These are phyloP conservation scores for Heliconius ethilla DNA, from an alignment of 2,888 invertebrate species.

Conservation along the genomic window DNA sequence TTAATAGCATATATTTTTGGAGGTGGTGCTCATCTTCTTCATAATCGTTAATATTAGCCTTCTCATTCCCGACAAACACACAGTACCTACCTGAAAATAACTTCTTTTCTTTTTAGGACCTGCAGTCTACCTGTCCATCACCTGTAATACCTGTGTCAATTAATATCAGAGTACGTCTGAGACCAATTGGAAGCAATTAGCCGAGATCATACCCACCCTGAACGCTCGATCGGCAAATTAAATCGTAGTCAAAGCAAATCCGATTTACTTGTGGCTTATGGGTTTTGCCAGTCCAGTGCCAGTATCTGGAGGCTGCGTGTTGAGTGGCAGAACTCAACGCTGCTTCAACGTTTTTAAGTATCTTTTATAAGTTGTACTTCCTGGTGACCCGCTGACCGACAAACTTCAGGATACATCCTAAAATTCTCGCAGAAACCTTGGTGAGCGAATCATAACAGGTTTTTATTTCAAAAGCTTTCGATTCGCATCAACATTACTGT, in stretches of 20 bases:
- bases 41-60: no score
- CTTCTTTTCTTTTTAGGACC: neutral
- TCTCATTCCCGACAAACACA: no score
- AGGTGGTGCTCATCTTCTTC: no score
- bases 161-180: neutral
- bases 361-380: no score
- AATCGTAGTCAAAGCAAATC: conserved; percentile 31
- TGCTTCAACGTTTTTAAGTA: neutral
- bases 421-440: no score
- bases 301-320: no score
- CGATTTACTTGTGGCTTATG: conserved; percentile 24
- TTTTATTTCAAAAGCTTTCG: neutral
- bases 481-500: neutral
- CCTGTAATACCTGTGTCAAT: neutral
- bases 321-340: no score
- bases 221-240: conserved; percentile 31
- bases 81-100: neutral
- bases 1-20: no score
- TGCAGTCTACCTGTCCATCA: neutral
- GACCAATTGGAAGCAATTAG: conserved; percentile 12
- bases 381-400: no score
- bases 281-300: neutral
- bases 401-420: no score
- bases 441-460: no score
- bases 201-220: neutral